Evolutionary conservation across 2,113 vertebrate genomes (phyloP).

Genomic region (Theristicus caerulescens): DNA sequence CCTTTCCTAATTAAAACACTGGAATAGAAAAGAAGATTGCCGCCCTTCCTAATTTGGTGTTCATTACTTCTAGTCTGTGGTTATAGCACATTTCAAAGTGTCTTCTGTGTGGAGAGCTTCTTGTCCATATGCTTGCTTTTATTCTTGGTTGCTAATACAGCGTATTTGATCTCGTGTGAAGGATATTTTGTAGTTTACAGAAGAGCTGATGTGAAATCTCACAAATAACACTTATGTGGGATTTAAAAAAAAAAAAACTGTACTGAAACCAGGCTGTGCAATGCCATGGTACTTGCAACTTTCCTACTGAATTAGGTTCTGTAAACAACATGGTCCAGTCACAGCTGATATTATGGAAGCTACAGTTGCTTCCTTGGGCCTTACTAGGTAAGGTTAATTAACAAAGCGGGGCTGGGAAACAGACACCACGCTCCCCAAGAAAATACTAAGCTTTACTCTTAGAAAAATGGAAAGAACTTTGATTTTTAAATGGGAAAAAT

Average conservation of each 20-base stretch:
- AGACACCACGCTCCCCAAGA: background rate
- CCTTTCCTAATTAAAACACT: background rate
- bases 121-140: background rate
- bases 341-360: background rate
- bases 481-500: background rate
- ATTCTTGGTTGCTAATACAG: background rate
- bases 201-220: background rate
- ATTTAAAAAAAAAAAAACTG: background rate
- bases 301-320: background rate
- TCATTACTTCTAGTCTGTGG: background rate
- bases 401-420: background rate
- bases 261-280: background rate
- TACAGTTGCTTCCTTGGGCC: background rate
- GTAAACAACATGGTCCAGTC: background rate
- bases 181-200: background rate
- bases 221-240: background rate
- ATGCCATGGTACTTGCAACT: background rate
- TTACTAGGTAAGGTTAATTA: background rate
- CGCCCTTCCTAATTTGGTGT: background rate
- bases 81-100: background rate
- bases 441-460: background rate
- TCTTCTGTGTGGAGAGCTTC: background rate
- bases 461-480: background rate
- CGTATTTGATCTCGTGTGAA: background rate
- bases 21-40: background rate